These are phyloP conservation scores for Orthonyx spaldingii DNA, from an alignment of 2,113 vertebrate genomes.

Conservation along the genomic window DNA sequence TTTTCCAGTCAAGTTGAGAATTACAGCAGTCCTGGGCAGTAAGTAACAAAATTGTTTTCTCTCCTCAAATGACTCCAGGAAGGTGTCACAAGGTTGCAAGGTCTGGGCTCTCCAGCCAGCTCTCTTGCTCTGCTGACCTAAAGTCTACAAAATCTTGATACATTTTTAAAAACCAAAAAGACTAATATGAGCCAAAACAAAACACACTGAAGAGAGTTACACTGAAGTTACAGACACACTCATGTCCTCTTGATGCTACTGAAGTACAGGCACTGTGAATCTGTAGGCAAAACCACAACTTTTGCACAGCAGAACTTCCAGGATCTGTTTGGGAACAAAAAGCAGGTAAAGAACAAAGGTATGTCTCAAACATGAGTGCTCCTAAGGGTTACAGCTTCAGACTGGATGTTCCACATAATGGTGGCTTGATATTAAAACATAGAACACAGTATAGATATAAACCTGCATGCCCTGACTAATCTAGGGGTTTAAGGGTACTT, in stretches of 20 bases:
- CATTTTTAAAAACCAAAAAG: background rate
- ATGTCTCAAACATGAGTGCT: fast-evolving
- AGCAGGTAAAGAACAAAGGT: background rate
- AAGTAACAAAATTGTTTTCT: background rate
- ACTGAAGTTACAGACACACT: background rate
- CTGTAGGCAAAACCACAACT: background rate
- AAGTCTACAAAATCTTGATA: background rate
- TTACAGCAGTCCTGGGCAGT: background rate
- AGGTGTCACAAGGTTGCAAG: background rate
- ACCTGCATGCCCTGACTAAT: background rate
- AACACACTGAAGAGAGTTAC: background rate
- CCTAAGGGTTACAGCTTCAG: background rate
- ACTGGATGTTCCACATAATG: too few species aligned
- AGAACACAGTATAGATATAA: background rate
- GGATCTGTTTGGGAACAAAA: background rate
- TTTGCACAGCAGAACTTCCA: background rate
- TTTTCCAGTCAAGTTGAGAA: background rate
- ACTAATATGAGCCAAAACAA: background rate
- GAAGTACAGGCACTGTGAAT: background rate
- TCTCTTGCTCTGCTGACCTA: background rate
- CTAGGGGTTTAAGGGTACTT: background rate
- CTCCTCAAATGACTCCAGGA: background rate
- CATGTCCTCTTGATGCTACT: background rate
- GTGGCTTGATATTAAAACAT: background rate
- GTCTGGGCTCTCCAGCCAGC: background rate